These are phyloP conservation scores for Drosophila sulfurigaster DNA, from an alignment of 1,140 invertebrate species.

Conservation along the genomic window DNA sequence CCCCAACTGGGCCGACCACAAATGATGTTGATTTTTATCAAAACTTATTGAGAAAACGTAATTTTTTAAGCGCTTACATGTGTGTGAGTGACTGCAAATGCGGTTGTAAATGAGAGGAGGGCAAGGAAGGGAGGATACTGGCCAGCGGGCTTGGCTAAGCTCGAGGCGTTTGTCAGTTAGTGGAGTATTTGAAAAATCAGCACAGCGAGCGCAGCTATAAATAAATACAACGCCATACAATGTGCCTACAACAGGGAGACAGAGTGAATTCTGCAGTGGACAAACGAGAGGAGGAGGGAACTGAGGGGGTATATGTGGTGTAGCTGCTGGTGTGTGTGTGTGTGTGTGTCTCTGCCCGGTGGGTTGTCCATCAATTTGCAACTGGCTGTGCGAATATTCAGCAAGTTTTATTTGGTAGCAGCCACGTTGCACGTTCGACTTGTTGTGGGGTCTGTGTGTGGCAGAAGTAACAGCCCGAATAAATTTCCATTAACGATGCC, in stretches of 20 bases:
- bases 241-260: constrained; percentile 42
- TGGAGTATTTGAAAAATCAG: constrained; percentile 74
- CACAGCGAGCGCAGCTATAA: constrained; percentile 67
- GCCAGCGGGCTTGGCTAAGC: constrained; percentile 6
- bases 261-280: constrained; percentile 1
- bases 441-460: constrained; percentile 43
- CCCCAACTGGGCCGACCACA: constrained; percentile 73
- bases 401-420: constrained; percentile 76
- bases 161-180: constrained; percentile 53
- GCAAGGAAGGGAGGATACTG: neutral
- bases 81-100: constrained; percentile 11
- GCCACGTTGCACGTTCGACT: constrained; percentile 37
- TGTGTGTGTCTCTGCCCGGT: constrained; percentile 45
- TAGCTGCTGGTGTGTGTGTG: neutral
- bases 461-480: constrained; percentile 58
- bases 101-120: neutral
- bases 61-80: constrained; percentile 80
- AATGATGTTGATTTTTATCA: constrained; percentile 83
- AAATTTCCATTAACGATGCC: constrained; percentile 82
- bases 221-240: constrained; percentile 63
- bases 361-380: constrained; percentile 80
- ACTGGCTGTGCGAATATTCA: constrained; percentile 72
- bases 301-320: neutral
- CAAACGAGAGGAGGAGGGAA: neutral
- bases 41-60: constrained; percentile 83